Conservation (phyloP, 2,797 vertebrate genomes). For the Buphagus erythrorhynchus region DNA sequence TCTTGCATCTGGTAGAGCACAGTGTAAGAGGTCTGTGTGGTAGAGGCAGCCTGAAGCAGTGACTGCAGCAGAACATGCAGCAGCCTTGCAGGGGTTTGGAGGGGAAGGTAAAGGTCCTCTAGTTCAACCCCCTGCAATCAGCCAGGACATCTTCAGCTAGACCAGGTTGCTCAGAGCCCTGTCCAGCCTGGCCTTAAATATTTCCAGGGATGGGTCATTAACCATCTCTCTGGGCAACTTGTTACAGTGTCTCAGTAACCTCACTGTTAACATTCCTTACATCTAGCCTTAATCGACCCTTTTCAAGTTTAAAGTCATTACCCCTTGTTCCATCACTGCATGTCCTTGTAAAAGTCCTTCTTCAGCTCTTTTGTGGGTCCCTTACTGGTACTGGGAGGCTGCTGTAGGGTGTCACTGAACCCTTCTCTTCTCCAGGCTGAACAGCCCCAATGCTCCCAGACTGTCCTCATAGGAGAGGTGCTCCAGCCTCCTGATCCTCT, state of each 20-base stretch:
- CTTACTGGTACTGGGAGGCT: accelerated
- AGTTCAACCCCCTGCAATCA: background rate
- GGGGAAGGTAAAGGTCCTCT: background rate
- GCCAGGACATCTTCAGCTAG: background rate
- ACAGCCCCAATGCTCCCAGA: background rate
- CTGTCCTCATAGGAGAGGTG: background rate
- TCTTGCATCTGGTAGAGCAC: background rate
- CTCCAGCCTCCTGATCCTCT: background rate
- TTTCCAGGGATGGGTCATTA: background rate
- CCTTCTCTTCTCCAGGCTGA: background rate
- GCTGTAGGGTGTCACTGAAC: background rate
- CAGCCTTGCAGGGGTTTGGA: background rate
- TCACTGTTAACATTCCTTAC: background rate
- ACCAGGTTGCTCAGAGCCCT: background rate
- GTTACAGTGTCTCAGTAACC: background rate
- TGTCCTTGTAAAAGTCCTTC: background rate
- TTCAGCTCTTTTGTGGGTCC: background rate
- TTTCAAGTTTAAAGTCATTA: background rate
- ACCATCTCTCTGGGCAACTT: background rate
- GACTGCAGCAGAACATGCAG: background rate
- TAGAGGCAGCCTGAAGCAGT: background rate
- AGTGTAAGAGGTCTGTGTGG: background rate
- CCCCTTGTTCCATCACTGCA: background rate
- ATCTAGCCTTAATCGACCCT: background rate
- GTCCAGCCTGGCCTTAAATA: background rate